Evolutionary conservation across 2,888 invertebrate genomes (phyloP), one percentile per base, ranked within the genome.

Genomic region (Sympetrum striolatum): DNA sequence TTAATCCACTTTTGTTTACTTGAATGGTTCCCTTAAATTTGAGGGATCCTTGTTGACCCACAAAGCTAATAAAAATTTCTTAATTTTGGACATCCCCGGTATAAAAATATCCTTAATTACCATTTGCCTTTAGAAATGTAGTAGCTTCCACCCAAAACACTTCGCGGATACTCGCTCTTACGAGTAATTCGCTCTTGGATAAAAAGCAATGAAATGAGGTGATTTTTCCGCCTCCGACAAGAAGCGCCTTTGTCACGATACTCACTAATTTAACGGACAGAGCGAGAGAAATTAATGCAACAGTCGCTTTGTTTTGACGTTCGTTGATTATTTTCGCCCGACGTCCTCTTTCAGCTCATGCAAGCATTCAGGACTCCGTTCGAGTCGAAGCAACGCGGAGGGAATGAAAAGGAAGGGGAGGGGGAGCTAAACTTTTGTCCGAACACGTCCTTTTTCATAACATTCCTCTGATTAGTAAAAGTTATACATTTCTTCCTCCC

Each of bases 361-460:
- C 53, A 14, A 86, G 82, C n/a, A 48, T 81, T 58, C 35, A 39
- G 44, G 81, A 81, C 53, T 3, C 25, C 15, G 22, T 31, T 6
- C 58, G 58, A 12, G 44, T 2, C 25, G 58, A 48, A 14, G 73
- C 0, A 31, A 73, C n/a, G 4, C n/a, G n/a, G n/a, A 73, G 25
- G 5, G 22, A 3, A 22, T 10, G 35, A 82, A 31, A 35, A 2
- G 1, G 10, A 60, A 81, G 60, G 18, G n/a, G 37, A 37, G 86
- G 60, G 25, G 60, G 53, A 64, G 86, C 58, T 31, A 86, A 60
- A 37, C 86, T 86, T 86, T 86, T 86, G 86, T 86, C 37, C 86
- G 58, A 60, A 60, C 86, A 60, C 60, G 86, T 86, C 58, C 64
- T 60, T 86, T 86, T 86, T 86, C 86, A 86, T 86, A 86, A 86